These are phyloP conservation scores for Oryctes rhinoceros DNA, from an alignment of 1,140 invertebrate species.

Conservation along the genomic window DNA sequence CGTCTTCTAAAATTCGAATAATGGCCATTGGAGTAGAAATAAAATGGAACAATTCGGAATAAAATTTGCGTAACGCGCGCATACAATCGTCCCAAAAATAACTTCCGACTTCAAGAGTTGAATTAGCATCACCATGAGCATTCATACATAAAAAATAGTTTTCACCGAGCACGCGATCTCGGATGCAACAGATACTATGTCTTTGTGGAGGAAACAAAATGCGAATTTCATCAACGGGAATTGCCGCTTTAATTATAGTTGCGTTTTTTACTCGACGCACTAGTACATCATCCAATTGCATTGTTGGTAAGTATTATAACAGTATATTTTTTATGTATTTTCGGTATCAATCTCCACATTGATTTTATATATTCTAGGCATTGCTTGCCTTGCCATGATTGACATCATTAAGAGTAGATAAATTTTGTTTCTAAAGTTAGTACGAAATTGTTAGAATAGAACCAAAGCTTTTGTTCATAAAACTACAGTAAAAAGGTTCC, in stretches of 20 bases:
- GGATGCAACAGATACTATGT: not conserved
- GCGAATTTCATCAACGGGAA: too few species aligned
- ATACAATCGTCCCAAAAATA: conserved; percentile 15
- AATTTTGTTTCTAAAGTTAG: too few species aligned
- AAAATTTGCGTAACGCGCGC: not conserved
- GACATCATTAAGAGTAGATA: too few species aligned
- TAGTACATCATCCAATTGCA: not conserved
- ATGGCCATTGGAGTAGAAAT: not conserved
- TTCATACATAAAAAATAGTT: conserved; percentile 5
- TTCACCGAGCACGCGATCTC: not conserved
- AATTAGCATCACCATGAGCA: not conserved
- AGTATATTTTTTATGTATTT: not conserved
- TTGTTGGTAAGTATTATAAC: not conserved
- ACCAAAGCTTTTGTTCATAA: too few species aligned
- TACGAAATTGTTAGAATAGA: too few species aligned
- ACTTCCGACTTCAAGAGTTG: conserved; percentile 9
- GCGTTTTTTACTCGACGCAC: not conserved
- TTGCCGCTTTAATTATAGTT: not conserved
- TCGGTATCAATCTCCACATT: too few species aligned
- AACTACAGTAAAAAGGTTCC: too few species aligned
- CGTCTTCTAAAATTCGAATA: too few species aligned
- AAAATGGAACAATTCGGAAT: not conserved
- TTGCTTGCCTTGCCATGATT: too few species aligned
- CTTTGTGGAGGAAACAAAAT: not conserved
- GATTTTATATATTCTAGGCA: too few species aligned